These are phyloP conservation scores for Sakesphorus luctuosus DNA, from an alignment of 2,113 vertebrate genomes.

Conservation along the genomic window DNA sequence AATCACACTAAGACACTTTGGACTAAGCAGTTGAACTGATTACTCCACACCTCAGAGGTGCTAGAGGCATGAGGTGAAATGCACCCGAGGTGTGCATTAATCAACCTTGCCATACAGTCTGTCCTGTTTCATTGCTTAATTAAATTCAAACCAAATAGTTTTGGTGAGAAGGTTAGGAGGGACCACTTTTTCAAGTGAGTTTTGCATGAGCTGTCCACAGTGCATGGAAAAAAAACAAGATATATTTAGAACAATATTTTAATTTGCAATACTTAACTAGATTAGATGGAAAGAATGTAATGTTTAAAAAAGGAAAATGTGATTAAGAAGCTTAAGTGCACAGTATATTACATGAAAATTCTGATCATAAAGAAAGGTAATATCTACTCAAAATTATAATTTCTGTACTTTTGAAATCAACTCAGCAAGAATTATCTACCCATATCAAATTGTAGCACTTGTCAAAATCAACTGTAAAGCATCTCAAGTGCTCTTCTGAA, in stretches of 20 bases:
- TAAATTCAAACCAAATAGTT: slow-evolving; percentile 70
- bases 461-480: slow-evolving; percentile 93
- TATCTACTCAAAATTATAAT: slow-evolving; percentile 96
- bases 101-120: slow-evolving; percentile 53
- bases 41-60: slow-evolving; percentile 67
- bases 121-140: slow-evolving; percentile 64
- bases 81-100: slow-evolving; percentile 68
- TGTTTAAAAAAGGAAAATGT: slow-evolving; percentile 75
- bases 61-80: slow-evolving; percentile 64
- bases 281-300: slow-evolving; percentile 75
- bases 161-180: slow-evolving; percentile 55
- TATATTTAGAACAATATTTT: slow-evolving; percentile 78
- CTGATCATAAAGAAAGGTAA: slow-evolving; percentile 85
- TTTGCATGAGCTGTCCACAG: slow-evolving; percentile 60
- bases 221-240: slow-evolving; percentile 61
- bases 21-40: slow-evolving; percentile 65
- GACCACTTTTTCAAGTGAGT: slow-evolving; percentile 14
- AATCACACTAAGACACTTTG: slow-evolving; percentile 50
- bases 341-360: slow-evolving; percentile 84
- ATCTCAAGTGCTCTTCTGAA: slow-evolving; percentile 97
- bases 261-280: slow-evolving; percentile 73
- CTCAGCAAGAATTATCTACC: slow-evolving; percentile 95
- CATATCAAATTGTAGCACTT: slow-evolving; percentile 90
- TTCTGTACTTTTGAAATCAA: slow-evolving; percentile 98
- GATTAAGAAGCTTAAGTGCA: slow-evolving; percentile 81